Base-by-base conservation (phyloP, 2,888 invertebrate genomes). In the Leuctra nigra region DNA sequence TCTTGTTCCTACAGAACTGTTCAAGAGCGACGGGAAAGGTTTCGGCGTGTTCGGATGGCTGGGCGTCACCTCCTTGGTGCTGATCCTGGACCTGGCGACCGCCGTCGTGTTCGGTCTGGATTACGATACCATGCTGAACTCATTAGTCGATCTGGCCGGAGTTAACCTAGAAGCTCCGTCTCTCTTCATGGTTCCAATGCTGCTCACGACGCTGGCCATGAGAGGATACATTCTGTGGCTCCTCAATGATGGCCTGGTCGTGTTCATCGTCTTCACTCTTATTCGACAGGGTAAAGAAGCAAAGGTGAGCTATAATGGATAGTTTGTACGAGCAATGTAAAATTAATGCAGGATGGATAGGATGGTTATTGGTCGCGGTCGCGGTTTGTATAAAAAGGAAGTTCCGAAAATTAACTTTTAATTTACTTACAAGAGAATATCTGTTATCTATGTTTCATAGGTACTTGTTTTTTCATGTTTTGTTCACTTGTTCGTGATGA, bases 181-280 rank as follows among this genome's bases (percentile, higher is more conserved):
- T 14, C 4, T 35, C 13, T 14, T 25, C 9, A 25, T 50, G n/a
- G 54, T 25, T n/a, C 54, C 59, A 6, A 53, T 47, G 11, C n/a
- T 57, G 6, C 23, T 60, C 57, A 57, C 57, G 59, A 24, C 46
- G 3, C 3, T 60, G 24, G 36, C 55, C 1, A 55, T 55, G 1
- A 18, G 59, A n/a, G 59, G 59, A 1, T 57, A 53, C 39, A 22
- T 57, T n/a, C 57, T 60, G 24, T 60, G 39, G 47, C 2, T 60
- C 1, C 14, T 57, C 44, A 60, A 60, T 44, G 41, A 39, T 18
- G 38, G 33, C 11, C 20, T 54, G 20, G 23, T 54, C 39, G 24
- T 38, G n/a, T 55, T 53, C 14, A 23, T 56, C 9, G 14, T 25
- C 20, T 33, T 36, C 1, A 18, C 46, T 0, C 38, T 29, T 18